Conservation (phyloP, 2,113 vertebrate species). For the Lycaon pictus region DNA sequence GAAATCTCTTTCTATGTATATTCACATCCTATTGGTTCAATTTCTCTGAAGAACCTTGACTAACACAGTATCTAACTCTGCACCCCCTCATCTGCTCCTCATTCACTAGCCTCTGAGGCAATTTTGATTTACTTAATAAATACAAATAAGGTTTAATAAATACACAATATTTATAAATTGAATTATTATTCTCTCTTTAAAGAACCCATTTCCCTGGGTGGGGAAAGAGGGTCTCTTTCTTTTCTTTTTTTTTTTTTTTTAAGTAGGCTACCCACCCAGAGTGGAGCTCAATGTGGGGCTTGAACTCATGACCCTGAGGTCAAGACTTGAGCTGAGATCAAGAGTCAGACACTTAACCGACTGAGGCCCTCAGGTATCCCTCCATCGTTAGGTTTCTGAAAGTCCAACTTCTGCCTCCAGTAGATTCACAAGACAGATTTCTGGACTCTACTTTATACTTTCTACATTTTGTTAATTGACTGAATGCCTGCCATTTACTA, state of each 20-base stretch:
- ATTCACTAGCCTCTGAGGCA: background rate
- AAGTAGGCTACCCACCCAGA: too few species aligned
- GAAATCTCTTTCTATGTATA: background rate
- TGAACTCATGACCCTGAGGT: too few species aligned
- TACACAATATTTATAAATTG: background rate
- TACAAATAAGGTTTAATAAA: background rate
- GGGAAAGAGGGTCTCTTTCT: background rate
- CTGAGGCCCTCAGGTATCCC: too few species aligned
- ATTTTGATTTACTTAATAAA: background rate
- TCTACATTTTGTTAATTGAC: background rate
- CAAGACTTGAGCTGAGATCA: background rate
- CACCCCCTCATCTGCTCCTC: background rate
- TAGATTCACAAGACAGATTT: background rate
- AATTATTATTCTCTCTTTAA: background rate
- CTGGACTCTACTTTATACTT: background rate
- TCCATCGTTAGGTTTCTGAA: background rate
- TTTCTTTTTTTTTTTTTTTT: too few species aligned
- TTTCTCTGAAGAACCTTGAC: background rate
- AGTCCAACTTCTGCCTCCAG: background rate
- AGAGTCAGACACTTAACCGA: background rate
- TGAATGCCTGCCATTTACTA: background rate
- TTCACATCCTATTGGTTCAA: background rate
- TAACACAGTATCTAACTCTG: background rate
- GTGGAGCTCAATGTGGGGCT: too few species aligned
- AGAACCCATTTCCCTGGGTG: background rate